Conservation (phyloP, 2,888 invertebrate species). For the Eupithecia insigniata region DNA sequence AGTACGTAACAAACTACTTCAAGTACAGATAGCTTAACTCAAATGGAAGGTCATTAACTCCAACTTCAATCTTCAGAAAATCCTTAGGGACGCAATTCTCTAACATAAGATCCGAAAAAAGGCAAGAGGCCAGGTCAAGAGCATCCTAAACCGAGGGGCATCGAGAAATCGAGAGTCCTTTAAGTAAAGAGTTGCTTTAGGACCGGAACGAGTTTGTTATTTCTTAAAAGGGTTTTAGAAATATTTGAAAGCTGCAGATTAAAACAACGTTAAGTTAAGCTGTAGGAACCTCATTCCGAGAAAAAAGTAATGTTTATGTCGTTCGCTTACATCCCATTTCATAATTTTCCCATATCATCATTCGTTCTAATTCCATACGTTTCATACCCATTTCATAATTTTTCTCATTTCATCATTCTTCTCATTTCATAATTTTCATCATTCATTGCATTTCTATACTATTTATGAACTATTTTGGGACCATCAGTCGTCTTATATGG, state of each 20-base stretch:
- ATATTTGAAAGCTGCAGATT: conserved; percentile 2
- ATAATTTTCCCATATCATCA: no score
- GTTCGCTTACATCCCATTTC: no score
- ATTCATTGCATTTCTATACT: no score
- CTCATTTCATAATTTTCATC: no score
- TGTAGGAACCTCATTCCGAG: background rate
- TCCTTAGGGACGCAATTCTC: conserved; percentile 10
- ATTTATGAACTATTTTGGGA: no score
- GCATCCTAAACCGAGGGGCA: background rate
- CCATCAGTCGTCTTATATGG: no score
- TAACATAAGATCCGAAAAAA: conserved; percentile 10
- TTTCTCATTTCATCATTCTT: no score
- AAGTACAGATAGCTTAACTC: background rate
- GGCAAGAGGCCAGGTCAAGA: conserved; percentile 7
- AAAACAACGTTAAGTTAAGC: background rate
- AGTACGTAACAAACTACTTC: background rate
- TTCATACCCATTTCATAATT: no score
- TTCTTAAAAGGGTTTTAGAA: conserved; percentile 5
- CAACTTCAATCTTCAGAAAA: conserved; percentile 11
- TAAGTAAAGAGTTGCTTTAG: background rate
- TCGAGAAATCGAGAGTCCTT: conserved; percentile 9
- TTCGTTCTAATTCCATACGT: no score
- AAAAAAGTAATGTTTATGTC: no score
- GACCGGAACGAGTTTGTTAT: background rate
- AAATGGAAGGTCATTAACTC: background rate